Evolutionary conservation across 2,113 vertebrate genomes (phyloP).

Genomic region (Podiceps cristatus): DNA sequence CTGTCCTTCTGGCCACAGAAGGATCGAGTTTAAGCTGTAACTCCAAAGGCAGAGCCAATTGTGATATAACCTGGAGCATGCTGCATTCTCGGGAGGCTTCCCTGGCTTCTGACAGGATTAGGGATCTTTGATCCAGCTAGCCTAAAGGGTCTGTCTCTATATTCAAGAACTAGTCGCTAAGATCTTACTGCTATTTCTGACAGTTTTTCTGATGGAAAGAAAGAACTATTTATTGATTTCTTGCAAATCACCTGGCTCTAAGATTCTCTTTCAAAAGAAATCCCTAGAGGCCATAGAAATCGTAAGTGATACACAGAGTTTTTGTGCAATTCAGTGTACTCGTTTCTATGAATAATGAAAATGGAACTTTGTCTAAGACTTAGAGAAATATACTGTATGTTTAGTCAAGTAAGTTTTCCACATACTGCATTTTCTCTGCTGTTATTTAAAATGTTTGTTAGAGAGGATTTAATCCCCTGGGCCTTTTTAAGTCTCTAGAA

Average conservation of each 20-base stretch:
- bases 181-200: not conserved
- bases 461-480: not conserved
- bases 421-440: not conserved
- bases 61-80: not conserved
- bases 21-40: not conserved
- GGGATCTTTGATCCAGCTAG: not conserved
- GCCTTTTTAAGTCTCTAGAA: not conserved
- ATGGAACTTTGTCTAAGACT: not conserved
- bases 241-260: not conserved
- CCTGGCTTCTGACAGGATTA: not conserved
- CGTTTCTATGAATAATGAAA: not conserved
- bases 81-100: not conserved
- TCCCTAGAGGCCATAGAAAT: not conserved
- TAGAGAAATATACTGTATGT: not conserved
- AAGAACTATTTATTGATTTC: not conserved
- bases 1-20: not conserved
- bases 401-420: not conserved
- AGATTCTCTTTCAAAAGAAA: not conserved
- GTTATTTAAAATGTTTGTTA: not conserved
- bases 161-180: not conserved
- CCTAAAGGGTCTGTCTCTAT: not conserved
- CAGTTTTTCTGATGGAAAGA: not conserved
- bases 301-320: not conserved
- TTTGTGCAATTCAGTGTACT: not conserved
- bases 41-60: not conserved